Base-by-base conservation (phyloP, 2,113 vertebrate genomes). In the Elephas maximus region DNA sequence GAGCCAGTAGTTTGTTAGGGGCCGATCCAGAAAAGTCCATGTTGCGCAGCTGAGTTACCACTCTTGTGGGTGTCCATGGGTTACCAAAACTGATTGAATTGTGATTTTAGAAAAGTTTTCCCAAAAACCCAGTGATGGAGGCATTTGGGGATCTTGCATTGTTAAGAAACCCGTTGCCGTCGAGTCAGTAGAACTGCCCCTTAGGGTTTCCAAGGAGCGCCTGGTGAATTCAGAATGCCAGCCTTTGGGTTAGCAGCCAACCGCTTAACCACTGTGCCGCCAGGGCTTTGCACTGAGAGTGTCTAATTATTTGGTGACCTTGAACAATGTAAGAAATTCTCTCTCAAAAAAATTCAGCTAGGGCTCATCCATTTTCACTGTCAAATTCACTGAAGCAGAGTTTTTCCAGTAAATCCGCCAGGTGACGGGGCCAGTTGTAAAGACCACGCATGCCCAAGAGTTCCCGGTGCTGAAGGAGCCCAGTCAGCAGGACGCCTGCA, bases 1-100 rank as follows among this genome's bases (percentile, higher is more conserved):
- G 28, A 57, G 9, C 57, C 7, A 48, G 2, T 18, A 71, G 41
- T 48, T 26, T 10, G 4, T 48, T 33, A 62, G 14, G 20, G 28
- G 15, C 30, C 57, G 6, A 5, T 26, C 9, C 45, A 26, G 21
- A 48, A 62, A 44, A 7, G 10, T 69, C 53, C 28, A 0, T 2
- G 0, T 33, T 10, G 1, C 74, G 18, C 28, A 2, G 2, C 4
- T 23, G 14, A 7, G 17, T 23, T 53, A 4, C 23, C 8, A 6
- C 14, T 62, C 73, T 18, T 6, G 18, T 17, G 48, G 37, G 53
- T 65, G 41, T 88, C 80, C 57, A 0, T 6, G 30, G 33, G 57
- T 33, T 51, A 37, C n/a, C 30, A 37, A 17, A 73, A 24, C 7
- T 3, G 33, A 37, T 24, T 28, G 30, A 60, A 73, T 1, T 60